Conservation (phyloP, 1,140 invertebrate species). For the Carcinoscorpius rotundicauda region DNA sequence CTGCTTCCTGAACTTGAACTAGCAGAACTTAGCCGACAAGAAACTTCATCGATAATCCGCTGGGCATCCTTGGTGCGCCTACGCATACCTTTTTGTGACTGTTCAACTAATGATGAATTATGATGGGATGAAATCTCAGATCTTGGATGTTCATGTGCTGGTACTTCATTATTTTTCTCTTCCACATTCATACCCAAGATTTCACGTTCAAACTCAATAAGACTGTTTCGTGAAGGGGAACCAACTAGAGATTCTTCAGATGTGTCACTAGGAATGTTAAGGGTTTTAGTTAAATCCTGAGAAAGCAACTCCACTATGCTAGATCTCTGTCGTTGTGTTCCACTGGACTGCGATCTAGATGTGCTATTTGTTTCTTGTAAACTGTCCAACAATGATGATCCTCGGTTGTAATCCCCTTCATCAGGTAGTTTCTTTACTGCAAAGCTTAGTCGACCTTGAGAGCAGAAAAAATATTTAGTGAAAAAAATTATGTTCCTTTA, state of each 20-base stretch:
- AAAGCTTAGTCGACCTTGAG: conserved; percentile 20
- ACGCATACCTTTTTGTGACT: no score
- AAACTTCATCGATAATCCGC: background rate
- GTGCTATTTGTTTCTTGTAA: conserved; percentile 16
- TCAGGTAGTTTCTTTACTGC: conserved; percentile 20
- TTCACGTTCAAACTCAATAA: conserved; percentile 14
- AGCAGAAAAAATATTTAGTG: background rate
- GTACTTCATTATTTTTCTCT: no score
- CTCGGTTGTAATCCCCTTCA: conserved; percentile 12
- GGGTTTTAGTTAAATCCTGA: conserved; percentile 15
- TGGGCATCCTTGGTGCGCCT: no score
- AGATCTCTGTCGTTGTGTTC: conserved; percentile 13
- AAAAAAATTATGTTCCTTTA: no score
- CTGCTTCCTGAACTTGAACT: conserved; percentile 39
- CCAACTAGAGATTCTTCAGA: background rate
- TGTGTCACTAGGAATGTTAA: conserved; percentile 7
- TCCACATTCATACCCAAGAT: background rate
- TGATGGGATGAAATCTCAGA: no score
- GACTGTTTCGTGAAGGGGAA: conserved; percentile 7
- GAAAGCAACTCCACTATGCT: conserved; percentile 19
- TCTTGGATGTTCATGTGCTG: no score
- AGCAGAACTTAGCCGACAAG: background rate
- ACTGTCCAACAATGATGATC: conserved; percentile 17
- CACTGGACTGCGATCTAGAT: background rate
- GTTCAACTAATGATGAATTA: no score